Evolutionary conservation across 2,797 vertebrate species (phyloP), one percentile per base, ranked within the genome.

Genomic region (Lacerta viridis): DNA sequence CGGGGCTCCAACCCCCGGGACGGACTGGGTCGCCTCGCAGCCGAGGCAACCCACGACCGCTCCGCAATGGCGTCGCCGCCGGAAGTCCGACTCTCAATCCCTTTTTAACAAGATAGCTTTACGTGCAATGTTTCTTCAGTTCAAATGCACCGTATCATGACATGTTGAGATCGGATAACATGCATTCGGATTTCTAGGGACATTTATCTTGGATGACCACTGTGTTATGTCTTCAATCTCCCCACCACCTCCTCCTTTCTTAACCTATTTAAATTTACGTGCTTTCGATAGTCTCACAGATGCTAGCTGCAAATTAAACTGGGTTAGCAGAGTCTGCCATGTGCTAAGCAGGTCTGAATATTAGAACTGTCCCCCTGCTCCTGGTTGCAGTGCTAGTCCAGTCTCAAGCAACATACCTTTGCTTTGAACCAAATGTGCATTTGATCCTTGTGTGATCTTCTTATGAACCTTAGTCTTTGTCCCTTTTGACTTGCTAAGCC

Each of bases 31-130:
- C n/a, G n/a, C n/a, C n/a, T n/a, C n/a, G n/a, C n/a, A n/a, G n/a
- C n/a, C n/a, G n/a, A n/a, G n/a, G n/a, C n/a, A n/a, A n/a, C n/a
- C n/a, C n/a, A n/a, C n/a, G n/a, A n/a, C n/a, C n/a, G n/a, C n/a
- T n/a, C n/a, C n/a, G n/a, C n/a, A n/a, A n/a, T n/a, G n/a, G n/a
- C n/a, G n/a, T n/a, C n/a, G n/a, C n/a, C n/a, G n/a, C n/a, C n/a
- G n/a, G n/a, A n/a, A n/a, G n/a, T n/a, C n/a, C n/a, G 59, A 17
- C 83, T 7, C 82, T 82, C 88, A 93, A 86, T 92, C 43, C 41
- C 17, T 75, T 74, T 80, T 36, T 17, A 50, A 88, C 83, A 80
- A 86, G 83, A n/a, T 81, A 85, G 90, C 87, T 87, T 92, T 88
- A 92, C 88, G 89, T n/a, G 13, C 75, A 83, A 50, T 81, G 89